A percentile compares a stretch with the other conserved stretches of the same genome.
Conservation (phyloP, 1,140 invertebrate species). For the Aphaenogaster floridana region DNA sequence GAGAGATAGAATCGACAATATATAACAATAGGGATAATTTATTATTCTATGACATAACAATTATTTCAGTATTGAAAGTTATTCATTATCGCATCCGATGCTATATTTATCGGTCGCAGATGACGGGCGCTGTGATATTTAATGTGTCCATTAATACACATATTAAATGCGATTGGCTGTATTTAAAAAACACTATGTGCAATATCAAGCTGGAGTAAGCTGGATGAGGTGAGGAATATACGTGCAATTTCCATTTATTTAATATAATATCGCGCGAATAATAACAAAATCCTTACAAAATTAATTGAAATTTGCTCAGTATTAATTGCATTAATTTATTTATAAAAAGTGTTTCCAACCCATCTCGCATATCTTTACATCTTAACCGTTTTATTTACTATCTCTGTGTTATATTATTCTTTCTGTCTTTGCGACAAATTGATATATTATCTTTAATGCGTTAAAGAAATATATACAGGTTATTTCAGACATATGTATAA, state of each 20-base stretch:
- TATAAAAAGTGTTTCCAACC: too few species aligned
- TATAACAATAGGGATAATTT: conserved; percentile 48
- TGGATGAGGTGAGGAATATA: not conserved
- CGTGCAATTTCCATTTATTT: not conserved
- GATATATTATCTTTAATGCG: too few species aligned
- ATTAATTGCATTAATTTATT: conserved; percentile 6
- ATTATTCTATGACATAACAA: conserved; percentile 41
- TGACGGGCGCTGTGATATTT: not conserved
- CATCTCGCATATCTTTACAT: too few species aligned
- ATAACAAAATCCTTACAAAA: not conserved
- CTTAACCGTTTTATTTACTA: too few species aligned
- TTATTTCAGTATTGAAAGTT: conserved; percentile 41
- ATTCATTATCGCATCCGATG: conserved; percentile 14
- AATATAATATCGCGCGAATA: not conserved
- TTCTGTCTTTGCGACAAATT: too few species aligned
- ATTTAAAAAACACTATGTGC: not conserved
- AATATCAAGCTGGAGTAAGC: not conserved
- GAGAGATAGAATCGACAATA: conserved; percentile 19
- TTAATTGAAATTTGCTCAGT: not conserved
- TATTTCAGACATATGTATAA: not conserved
- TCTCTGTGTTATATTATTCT: too few species aligned
- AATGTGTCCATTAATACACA: conserved; percentile 6
- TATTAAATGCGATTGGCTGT: not conserved
- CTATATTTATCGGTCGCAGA: conserved; percentile 16
- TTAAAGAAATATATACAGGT: too few species aligned